phyloP scores from a whole-genome alignment of 2,888 invertebrate species.

The Ferdinandea cuprea region DNA sequence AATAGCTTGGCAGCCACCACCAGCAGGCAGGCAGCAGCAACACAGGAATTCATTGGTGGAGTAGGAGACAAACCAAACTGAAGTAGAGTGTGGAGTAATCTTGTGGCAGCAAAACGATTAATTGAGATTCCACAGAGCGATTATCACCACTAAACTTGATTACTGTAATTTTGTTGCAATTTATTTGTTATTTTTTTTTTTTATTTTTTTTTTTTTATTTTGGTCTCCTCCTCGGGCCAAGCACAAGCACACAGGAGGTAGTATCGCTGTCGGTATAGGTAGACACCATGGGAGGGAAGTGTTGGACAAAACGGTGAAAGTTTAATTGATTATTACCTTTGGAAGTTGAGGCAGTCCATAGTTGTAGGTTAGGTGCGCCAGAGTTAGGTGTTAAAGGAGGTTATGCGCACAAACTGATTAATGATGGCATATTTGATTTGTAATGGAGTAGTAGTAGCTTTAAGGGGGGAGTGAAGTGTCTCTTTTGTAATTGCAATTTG shows the following conservation, averaged over 20 bases:
- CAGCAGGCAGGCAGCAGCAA: constrained; percentile 14
- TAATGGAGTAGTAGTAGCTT: constrained; percentile 7
- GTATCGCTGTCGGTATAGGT: not conserved
- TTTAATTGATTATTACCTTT: constrained; percentile 73
- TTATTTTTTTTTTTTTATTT: constrained; percentile 17
- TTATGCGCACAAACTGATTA: constrained; percentile 47
- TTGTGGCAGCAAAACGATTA: constrained; percentile 75
- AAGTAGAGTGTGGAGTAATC: constrained; percentile 66
- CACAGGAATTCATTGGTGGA: not conserved
- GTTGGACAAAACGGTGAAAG: constrained; percentile 68
- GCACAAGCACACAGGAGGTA: not conserved
- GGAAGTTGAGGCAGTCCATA: constrained; percentile 38
- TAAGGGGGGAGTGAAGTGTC: not conserved
- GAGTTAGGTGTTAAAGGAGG: constrained; percentile 60
- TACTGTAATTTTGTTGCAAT: constrained; percentile 76
- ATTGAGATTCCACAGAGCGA: constrained; percentile 76
- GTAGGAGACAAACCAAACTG: not conserved
- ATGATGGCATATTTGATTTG: constrained; percentile 63
- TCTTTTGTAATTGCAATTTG: not conserved
- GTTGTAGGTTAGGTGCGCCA: constrained; percentile 47
- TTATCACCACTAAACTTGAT: constrained; percentile 76
- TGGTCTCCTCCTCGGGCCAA: not conserved
- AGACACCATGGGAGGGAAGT: constrained; percentile 20
- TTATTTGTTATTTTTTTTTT: constrained; percentile 70
- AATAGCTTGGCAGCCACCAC: constrained; percentile 39